Conservation (phyloP, 1,140 invertebrate species). For the Rhizoglyphus robini region DNA sequence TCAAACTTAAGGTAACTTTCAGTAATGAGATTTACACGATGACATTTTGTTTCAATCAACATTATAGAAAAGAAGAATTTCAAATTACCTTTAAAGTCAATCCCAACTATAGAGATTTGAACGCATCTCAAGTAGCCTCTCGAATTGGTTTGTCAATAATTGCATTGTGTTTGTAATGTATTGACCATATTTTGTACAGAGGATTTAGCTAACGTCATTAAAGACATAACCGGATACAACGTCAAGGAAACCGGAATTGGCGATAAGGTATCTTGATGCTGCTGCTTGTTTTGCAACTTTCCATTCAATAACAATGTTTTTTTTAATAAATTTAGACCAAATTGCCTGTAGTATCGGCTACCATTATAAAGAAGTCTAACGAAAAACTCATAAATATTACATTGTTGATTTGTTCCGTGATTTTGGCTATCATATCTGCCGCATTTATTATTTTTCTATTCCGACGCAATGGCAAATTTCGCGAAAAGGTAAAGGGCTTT, state of each 20-base stretch:
- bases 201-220: constrained; percentile 45
- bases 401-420: constrained; percentile 48
- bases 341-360: not conserved
- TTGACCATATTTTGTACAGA: constrained; percentile 33
- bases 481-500: constrained; percentile 47
- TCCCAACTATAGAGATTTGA: constrained; percentile 49
- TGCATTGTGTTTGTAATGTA: constrained; percentile 11
- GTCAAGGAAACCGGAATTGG: constrained; percentile 61
- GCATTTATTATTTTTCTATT: constrained; percentile 54
- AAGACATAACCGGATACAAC: constrained; percentile 43
- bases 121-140: constrained; percentile 53
- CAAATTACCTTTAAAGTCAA: constrained; percentile 70
- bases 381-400: constrained; percentile 32
- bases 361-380: not conserved
- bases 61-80: constrained; percentile 49
- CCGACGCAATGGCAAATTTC: constrained; percentile 51
- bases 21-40: not conserved
- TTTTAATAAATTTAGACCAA: not conserved
- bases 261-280: constrained; percentile 49
- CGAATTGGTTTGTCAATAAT: constrained; percentile 46
- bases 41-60: not conserved
- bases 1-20: constrained; percentile 35
- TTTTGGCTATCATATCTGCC: constrained; percentile 51
- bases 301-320: not conserved
- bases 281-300: not conserved